A percentile compares a stretch with the other conserved stretches of the same genome.
Evolutionary conservation across 2,888 invertebrate species (phyloP).

Genomic region (Merodon equestris): DNA sequence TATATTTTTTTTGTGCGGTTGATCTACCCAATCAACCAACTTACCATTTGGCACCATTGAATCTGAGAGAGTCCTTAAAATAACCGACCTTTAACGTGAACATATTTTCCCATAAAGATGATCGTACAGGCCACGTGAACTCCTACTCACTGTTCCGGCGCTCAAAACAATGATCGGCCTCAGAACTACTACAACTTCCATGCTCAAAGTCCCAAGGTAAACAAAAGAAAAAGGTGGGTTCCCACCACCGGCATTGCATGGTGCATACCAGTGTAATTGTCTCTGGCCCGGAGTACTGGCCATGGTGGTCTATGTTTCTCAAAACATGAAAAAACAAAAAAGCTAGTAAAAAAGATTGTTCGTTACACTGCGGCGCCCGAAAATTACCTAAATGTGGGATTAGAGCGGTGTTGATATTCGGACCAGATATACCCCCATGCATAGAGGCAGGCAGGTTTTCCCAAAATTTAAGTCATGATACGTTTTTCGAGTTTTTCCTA

Average conservation of each 20-base stretch:
- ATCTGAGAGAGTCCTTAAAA: no score
- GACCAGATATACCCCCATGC: no score
- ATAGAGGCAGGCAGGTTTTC: constrained; percentile 27
- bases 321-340: no score
- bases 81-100: no score
- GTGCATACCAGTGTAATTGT: background rate
- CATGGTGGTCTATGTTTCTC: constrained; percentile 16
- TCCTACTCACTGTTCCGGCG: no score
- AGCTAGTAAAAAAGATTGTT: constrained; percentile 35
- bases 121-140: constrained; percentile 31
- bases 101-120: constrained; percentile 54
- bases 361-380: constrained; percentile 42
- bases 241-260: no score
- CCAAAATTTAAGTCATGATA: constrained; percentile 61
- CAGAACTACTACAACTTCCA: constrained; percentile 7
- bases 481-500: constrained; percentile 53
- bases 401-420: no score
- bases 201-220: constrained; percentile 14
- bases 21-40: no score
- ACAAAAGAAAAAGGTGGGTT: constrained; percentile 64
- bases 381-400: constrained; percentile 46
- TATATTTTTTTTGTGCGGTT: no score
- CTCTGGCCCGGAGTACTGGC: constrained; percentile 19
- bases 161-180: constrained; percentile 35
- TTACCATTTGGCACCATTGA: no score